Conservation (phyloP, 92 coral and sea anemone genomes). For the Siderastrea radians region DNA sequence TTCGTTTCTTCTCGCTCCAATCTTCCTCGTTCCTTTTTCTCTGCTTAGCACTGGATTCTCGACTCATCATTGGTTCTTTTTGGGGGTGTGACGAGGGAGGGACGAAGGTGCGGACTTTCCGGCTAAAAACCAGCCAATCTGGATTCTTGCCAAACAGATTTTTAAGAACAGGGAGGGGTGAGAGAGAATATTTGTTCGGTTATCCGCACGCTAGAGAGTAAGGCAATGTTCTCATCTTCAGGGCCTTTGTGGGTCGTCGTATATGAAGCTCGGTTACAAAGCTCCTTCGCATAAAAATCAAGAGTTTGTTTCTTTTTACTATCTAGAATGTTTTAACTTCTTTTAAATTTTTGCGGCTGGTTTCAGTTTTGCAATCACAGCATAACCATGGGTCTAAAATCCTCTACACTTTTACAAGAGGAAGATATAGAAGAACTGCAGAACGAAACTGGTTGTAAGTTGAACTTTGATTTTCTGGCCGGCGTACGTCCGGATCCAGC, state of each 20-base stretch:
- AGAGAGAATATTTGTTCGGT: not conserved
- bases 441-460: constrained; percentile 97
- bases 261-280: constrained; percentile 15
- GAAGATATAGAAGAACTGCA: constrained; percentile 95
- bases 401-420: constrained; percentile 91
- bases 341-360: too few species aligned
- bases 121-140: not conserved
- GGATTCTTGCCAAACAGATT: not conserved
- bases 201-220: not conserved
- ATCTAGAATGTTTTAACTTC: too few species aligned
- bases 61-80: constrained; percentile 2
- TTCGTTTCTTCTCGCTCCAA: not conserved
- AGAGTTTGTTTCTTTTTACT: too few species aligned
- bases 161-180: not conserved
- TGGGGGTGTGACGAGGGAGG: constrained; percentile 6
- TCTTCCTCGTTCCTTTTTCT: not conserved
- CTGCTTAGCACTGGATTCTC: not conserved
- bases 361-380: too few species aligned
- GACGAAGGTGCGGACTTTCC: not conserved
- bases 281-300: too few species aligned
- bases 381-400: constrained; percentile 86
- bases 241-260: not conserved
- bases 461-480: too few species aligned
- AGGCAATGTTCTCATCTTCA: not conserved
- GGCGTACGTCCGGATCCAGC: too few species aligned